Base-by-base conservation (phyloP, 2,888 invertebrate genomes). In the Agriopis leucophaearia region DNA sequence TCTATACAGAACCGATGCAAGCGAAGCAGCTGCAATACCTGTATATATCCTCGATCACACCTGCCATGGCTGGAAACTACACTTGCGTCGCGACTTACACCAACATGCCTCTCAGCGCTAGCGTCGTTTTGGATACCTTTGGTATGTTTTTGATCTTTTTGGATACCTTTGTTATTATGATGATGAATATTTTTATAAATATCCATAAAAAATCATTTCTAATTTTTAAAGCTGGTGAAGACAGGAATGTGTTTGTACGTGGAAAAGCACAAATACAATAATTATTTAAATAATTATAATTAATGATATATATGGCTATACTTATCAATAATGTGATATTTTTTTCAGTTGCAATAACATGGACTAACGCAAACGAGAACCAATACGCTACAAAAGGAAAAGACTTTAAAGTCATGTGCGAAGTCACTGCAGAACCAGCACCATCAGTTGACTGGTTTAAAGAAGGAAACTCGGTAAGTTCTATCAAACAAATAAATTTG, bases 391-490 rank as follows among this genome's bases (percentile, higher is more conserved):
- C 96, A 35, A 95, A 97, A 64, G 96, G 97, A 38, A 94, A 95
- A 74, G 96, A 97, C 80, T 97, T 96, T 84, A 95, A 95, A 85
- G 96, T 98, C 16, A 96, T 95, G 89, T 98, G 98, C 83, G 96
- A 96, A 86, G 98, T 98, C 0, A 96, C 95, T 69, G 98, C 98
- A 0, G 96, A 96, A 86, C 98, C 98, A 12, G 94, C 97, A 42
- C 98, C 98, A 0, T 95, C 96, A n/a, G 96, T 98, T 12, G 97
- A 97, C 84, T 98, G 98, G 98, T 95, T 96, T 73, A 96, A 96
- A 86, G 96, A 97, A 85, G 96, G 96, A 44, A 95, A 95, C 78
- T 92, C 95, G 70, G 95, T 95, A 89, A 94, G 92, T 84, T 40
- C n/a, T 15, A 45, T 35, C 13, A 18, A 0, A 13, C 15, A 4